A percentile compares a stretch with the other conserved stretches of the same genome.
Conservation (phyloP, 2,113 vertebrate genomes). For the Solea solea region DNA sequence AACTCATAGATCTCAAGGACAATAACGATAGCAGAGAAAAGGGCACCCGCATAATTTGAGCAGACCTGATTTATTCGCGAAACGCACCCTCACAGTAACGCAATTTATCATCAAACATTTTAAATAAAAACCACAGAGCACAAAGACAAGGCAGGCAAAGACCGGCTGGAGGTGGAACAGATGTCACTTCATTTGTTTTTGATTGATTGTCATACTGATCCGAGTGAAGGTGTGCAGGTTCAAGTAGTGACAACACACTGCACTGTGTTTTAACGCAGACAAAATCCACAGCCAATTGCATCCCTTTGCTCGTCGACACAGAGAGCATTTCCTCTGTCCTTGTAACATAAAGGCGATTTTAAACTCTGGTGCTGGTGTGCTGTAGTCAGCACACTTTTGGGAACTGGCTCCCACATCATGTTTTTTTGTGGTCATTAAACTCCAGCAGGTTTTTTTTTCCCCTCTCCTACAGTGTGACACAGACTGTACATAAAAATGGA, state of each 20-base stretch:
- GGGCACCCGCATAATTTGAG: conserved; percentile 40
- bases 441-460: conserved; percentile 22
- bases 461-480: conserved; percentile 9
- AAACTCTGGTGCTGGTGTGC: background rate
- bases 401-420: background rate
- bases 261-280: conserved; percentile 20
- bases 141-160: background rate
- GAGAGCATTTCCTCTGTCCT: conserved; percentile 24
- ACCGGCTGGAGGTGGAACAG: too few species aligned
- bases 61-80: conserved; percentile 2
- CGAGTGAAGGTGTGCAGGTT: conserved; percentile 10
- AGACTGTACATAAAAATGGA: too few species aligned
- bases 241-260: conserved; percentile 52
- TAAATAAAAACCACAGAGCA: background rate
- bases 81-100: conserved; percentile 9
- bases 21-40: conserved; percentile 62
- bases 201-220: conserved; percentile 20
- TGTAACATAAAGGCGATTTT: conserved; percentile 10
- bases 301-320: conserved; percentile 1
- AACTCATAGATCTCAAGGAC: conserved; percentile 70
- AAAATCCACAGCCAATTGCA: conserved; percentile 34
- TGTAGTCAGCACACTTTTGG: background rate
- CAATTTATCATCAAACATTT: background rate
- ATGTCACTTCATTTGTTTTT: background rate
- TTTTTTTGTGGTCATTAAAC: conserved; percentile 35